Percentiles rank a stretch among this genome's conserved stretches.
These are phyloP conservation scores for Rhineura floridana DNA, from an alignment of 2,113 vertebrate species.

Conservation along the genomic window DNA sequence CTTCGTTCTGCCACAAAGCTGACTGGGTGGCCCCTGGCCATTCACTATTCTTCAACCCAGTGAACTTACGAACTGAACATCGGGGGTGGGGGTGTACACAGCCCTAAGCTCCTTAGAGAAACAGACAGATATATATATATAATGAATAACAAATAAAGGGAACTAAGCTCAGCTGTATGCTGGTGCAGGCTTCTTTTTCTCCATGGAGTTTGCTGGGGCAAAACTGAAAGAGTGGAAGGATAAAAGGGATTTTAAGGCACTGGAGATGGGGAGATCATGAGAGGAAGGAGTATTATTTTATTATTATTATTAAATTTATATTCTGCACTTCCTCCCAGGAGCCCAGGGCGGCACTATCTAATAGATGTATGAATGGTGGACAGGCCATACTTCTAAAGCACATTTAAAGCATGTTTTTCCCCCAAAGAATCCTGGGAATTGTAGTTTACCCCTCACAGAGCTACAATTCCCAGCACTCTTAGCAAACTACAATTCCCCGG, in stretches of 20 bases:
- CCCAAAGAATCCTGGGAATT: too few relatives aligned
- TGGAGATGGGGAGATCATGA: too few relatives aligned
- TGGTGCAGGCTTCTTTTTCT: not conserved
- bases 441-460: too few relatives aligned
- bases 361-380: too few relatives aligned
- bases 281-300: too few relatives aligned
- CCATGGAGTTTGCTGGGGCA: not conserved
- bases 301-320: too few relatives aligned
- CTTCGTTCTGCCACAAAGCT: not conserved
- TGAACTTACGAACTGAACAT: not conserved
- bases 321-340: too few relatives aligned
- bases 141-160: not conserved
- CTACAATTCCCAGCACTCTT: too few relatives aligned
- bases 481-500: too few relatives aligned
- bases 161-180: not conserved
- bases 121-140: not conserved
- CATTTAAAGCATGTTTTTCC: too few relatives aligned
- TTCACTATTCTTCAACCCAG: not conserved
- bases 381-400: too few relatives aligned
- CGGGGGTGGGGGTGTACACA: not conserved
- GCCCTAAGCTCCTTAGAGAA: not conserved
- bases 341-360: too few relatives aligned
- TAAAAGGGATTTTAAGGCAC: not conserved
- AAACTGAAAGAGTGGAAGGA: not conserved
- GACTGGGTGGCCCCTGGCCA: not conserved